Evolutionary conservation across 2,797 vertebrate genomes (phyloP), one percentile per base, ranked within the genome.

Genomic region (Huso huso): DNA sequence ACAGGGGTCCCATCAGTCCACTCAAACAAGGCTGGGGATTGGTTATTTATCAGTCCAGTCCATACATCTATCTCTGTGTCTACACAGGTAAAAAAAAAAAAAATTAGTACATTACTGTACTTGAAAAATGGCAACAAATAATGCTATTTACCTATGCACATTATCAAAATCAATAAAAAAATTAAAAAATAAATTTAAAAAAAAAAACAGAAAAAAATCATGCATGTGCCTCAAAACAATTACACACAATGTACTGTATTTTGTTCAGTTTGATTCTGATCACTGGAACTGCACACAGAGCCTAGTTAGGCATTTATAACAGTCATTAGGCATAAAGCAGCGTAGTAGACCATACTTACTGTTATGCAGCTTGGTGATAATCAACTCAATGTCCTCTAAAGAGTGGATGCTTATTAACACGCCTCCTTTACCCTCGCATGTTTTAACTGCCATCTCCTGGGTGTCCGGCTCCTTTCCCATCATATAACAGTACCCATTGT

Each of bases 351-450:
- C 64, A 70, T 68, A 70, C 80, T 81, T 83, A 95, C 93, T 89
- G 57, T 71, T 50, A 50, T 90, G 89, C 79, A 96, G 89, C 65
- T 81, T 76, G 13, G 86, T 88, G 80, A 90, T 87, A 71, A 95
- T 73, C 79, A 95, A 79, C 73, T 96, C 95, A 2, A 94, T 84
- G 74, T 89, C 91, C 57, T 93, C 92, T 70, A 97, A 79, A 0
- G 91, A 93, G 79, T 94, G 93, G 49, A 98, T 66, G 81, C 91
- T 96, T 78, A 94, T 89, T 64, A 98, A 86, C 15, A 86, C 77
- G 60, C 82, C 84, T 1, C 68, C 63, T 0, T 74, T 73, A 23
- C 2, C 51, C 66, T 70, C 72, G 74, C 96, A 99, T 62, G 73
- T 51, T 2, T 9, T 6, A 10, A 76, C 66, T 12, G 95, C 93